Percentiles rank a stretch among this genome's conserved stretches.
phyloP scores from a whole-genome alignment of 2,113 vertebrate species.

The Neotragus moschatus region DNA sequence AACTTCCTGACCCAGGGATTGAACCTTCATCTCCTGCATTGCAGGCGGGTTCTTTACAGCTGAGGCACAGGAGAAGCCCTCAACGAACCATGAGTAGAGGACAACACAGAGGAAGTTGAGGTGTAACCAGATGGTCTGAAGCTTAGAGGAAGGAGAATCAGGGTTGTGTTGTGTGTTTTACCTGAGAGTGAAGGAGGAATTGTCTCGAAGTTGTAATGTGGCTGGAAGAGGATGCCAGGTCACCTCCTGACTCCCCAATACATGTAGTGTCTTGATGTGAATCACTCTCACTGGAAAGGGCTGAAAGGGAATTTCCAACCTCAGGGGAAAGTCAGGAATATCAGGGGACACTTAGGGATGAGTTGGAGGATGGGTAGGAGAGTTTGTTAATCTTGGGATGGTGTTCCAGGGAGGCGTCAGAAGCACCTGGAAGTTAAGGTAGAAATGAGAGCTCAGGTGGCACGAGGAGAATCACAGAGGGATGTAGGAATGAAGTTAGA shows the following conservation, averaged over 20 bases:
- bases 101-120: neutral
- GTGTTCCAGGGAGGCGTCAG: neutral
- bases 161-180: neutral
- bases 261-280: neutral
- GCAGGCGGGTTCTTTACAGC: neutral
- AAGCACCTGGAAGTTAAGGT: neutral
- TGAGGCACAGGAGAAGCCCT: neutral
- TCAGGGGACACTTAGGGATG: neutral
- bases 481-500: neutral
- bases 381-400: neutral
- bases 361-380: neutral
- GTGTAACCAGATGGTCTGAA: neutral
- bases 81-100: neutral
- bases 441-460: neutral
- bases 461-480: neutral
- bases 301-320: neutral
- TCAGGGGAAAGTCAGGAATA: neutral
- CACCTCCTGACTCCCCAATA: neutral
- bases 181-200: neutral
- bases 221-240: neutral
- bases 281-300: neutral
- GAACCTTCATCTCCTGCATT: neutral
- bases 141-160: neutral
- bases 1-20: neutral
- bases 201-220: neutral